Base-by-base conservation (phyloP, 2,888 invertebrate genomes). In the Mimachlamys varia region DNA sequence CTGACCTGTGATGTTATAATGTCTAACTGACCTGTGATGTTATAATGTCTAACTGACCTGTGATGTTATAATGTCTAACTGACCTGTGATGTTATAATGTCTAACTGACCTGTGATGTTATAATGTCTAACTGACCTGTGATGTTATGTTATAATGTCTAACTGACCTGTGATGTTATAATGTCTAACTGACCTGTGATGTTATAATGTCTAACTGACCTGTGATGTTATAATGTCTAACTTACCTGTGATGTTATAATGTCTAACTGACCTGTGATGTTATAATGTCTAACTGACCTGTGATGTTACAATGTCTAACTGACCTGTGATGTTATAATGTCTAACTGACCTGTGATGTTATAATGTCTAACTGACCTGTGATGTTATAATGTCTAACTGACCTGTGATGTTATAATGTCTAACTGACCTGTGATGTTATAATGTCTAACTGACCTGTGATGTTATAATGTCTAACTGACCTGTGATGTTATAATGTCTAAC, bases 161-260 rank as follows among this genome's bases (percentile, higher is more conserved):
- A 44, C 44, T 44, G 44, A 44, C 44, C 44, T 44, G 44, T 44
- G 44, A 44, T 44, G 44, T 44, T 90, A 33, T 88, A n/a, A n/a
- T 19, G 22, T 15, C 44, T 44, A 5, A 44, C 44, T 44, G 44
- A 44, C 44, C 44, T 44, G 44, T 44, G 44, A 44, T 44, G 44
- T 44, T 90, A 33, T 88, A n/a, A n/a, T 19, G 22, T 15, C 44
- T 44, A 5, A 44, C 44, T 44, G 44, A 44, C 44, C 44, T 44
- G 44, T 44, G 44, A 44, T 44, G 44, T 44, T 90, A 33, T 88
- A 89, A n/a, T n/a, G 12, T 91, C 58, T 53, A 88, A 94, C 93
- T 50, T 93, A 97, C n/a, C n/a, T n/a, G n/a, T n/a, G n/a, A n/a
- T n/a, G n/a, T n/a, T n/a, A n/a, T n/a, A n/a, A n/a, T 19, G 22